Conservation (phyloP, 2,888 invertebrate species). For the Cephus sareptanus region DNA sequence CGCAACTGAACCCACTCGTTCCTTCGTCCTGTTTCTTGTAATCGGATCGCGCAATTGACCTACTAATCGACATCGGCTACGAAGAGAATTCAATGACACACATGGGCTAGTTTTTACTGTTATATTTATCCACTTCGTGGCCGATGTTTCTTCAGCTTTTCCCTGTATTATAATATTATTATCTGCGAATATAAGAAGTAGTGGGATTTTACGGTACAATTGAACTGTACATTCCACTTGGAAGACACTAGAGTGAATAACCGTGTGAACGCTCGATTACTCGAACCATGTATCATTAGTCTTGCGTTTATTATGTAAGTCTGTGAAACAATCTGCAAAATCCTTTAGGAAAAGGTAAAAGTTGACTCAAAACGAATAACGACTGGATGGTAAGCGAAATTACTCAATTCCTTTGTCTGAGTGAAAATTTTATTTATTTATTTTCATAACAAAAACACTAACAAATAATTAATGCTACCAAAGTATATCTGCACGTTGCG, state of each 20-base stretch:
- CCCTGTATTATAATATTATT: not conserved
- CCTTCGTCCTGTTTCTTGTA: conserved; percentile 14
- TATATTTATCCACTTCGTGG: not conserved
- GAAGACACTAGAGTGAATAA: not conserved
- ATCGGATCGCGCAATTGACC: conserved; percentile 30
- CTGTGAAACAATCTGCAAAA: too few species aligned
- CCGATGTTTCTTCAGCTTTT: not conserved
- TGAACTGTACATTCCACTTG: not conserved
- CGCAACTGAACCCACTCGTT: not conserved
- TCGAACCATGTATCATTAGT: too few species aligned
- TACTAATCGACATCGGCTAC: conserved; percentile 25
- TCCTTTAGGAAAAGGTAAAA: too few species aligned
- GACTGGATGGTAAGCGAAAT: too few species aligned
- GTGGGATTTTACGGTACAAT: not conserved
- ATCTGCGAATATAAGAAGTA: not conserved
- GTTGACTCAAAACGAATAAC: too few species aligned
- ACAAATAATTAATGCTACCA: too few species aligned
- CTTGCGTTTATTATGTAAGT: too few species aligned
- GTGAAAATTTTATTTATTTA: too few species aligned
- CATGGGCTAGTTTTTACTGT: not conserved
- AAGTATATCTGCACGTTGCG: too few species aligned
- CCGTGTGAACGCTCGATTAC: too few species aligned
- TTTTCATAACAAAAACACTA: too few species aligned
- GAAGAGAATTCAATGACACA: conserved; percentile 19
- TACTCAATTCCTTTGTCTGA: too few species aligned